Conservation (phyloP, 2,797 vertebrate species). For the Spinus olivaceus region DNA sequence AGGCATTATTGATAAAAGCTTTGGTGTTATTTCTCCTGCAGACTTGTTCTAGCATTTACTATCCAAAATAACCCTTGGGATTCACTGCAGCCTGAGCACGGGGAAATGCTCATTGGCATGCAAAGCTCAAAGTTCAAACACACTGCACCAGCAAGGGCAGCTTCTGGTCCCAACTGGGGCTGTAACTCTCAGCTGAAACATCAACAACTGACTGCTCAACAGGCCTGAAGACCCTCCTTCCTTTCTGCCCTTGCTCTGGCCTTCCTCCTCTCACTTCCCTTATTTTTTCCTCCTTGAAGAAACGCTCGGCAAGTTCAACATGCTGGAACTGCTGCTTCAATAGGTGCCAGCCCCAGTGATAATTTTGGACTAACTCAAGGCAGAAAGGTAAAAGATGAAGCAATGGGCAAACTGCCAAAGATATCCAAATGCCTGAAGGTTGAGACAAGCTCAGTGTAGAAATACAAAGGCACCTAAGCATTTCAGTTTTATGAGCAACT, state of each 20-base stretch:
- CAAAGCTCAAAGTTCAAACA: neutral
- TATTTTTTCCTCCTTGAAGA: neutral
- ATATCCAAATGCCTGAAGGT: neutral
- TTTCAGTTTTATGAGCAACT: neutral
- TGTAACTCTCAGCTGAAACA: neutral
- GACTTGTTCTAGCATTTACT: neutral
- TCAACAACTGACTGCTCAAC: neutral
- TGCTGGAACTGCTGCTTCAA: neutral
- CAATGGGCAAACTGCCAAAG: neutral
- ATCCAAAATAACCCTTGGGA: neutral
- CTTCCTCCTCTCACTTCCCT: neutral
- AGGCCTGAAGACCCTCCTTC: neutral
- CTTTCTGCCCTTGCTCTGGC: neutral
- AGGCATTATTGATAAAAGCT: neutral
- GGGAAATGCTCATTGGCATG: neutral
- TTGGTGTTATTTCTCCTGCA: neutral
- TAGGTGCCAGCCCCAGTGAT: neutral
- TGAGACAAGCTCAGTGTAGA: neutral
- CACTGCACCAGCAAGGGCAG: neutral
- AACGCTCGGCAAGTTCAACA: neutral
- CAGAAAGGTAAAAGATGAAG: neutral
- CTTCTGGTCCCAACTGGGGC: neutral
- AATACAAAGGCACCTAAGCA: neutral
- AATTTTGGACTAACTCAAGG: neutral
- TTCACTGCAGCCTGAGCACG: neutral